These are phyloP conservation scores for Diglossa cyanea DNA, from an alignment of 2,797 vertebrate species.

Conservation along the genomic window DNA sequence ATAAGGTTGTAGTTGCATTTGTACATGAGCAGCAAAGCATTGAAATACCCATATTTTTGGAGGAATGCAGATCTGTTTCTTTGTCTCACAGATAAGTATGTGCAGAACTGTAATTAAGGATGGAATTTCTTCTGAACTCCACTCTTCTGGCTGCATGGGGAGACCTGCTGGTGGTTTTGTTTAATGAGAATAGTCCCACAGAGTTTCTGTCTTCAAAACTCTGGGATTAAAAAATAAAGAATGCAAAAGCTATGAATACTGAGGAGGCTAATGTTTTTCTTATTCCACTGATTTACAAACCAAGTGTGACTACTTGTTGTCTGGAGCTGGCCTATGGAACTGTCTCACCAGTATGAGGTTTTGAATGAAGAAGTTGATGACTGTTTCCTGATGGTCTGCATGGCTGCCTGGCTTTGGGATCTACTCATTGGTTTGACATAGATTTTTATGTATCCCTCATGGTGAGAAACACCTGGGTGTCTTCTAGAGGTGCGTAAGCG, in stretches of 20 bases:
- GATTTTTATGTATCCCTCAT: neutral
- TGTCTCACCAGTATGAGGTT: neutral
- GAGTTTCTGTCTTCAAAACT: slow-evolving; percentile 13
- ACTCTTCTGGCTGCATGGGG: neutral
- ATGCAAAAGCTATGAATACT: neutral
- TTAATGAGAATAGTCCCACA: neutral
- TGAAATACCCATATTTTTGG: neutral
- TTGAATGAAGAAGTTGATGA: neutral
- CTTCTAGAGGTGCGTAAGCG: neutral
- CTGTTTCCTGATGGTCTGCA: neutral
- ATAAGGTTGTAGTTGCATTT: neutral
- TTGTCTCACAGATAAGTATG: neutral
- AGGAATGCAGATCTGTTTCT: neutral
- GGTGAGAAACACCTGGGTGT: neutral
- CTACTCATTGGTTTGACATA: neutral
- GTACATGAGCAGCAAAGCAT: neutral
- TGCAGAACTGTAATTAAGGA: neutral
- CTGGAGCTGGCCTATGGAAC: neutral
- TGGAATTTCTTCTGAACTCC: slow-evolving; percentile 1
- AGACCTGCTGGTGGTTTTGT: slow-evolving; percentile 18
- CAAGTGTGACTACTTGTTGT: neutral
- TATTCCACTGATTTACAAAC: neutral
- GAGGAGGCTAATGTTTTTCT: neutral
- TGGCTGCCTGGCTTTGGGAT: neutral
- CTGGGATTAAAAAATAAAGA: neutral